Base-by-base conservation (phyloP, 2,888 invertebrate genomes). In the Pammene aurita region DNA sequence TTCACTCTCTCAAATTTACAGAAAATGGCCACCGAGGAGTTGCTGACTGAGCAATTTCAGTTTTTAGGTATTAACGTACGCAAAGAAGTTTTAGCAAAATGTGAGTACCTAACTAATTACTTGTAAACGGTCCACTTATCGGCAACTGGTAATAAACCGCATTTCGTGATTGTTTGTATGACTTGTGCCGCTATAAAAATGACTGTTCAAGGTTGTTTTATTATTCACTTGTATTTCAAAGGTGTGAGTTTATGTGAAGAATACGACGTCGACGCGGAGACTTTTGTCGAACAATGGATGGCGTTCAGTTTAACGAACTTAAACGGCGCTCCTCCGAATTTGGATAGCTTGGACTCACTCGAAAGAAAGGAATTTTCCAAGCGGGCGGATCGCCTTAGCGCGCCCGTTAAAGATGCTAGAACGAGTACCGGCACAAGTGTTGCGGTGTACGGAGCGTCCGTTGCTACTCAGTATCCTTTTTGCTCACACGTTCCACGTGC, bases 241-340 rank as follows among this genome's bases (percentile, higher is more conserved):
- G 92, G 95, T 94, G 90, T 94, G 78, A 94, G 94, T 83, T 87
- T 96, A 74, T 96, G 96, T 81, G 84, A 90, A 73, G 92, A 92
- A 64, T 94, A 96, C 82, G 88, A 93, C 77, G 86, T 96, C 61
- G 93, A 93, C 73, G 94, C 95, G 48, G 95, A 95, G 81, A 94
- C 95, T 78, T 94, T 96, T 76, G 95, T 95, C 63, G 95, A 96
- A 81, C 94, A 95, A 90, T 97, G 96, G 96, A 94, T 96, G 89
- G 96, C 96, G 18, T 97, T 94, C 83, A 95, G 95, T 77, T 89
- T 95, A 67, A 95, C 96, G 42, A 88, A 95, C 80, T 86, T 94
- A 73, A 92, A 93, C 75, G 95, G 94, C 44, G 93, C 93, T 0
- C 89, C 94, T 42, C 95, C 96, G 34, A 94, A 93, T 62, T 72